Base-by-base conservation (phyloP, 2,113 vertebrate genomes). In the Otocyon megalotis region DNA sequence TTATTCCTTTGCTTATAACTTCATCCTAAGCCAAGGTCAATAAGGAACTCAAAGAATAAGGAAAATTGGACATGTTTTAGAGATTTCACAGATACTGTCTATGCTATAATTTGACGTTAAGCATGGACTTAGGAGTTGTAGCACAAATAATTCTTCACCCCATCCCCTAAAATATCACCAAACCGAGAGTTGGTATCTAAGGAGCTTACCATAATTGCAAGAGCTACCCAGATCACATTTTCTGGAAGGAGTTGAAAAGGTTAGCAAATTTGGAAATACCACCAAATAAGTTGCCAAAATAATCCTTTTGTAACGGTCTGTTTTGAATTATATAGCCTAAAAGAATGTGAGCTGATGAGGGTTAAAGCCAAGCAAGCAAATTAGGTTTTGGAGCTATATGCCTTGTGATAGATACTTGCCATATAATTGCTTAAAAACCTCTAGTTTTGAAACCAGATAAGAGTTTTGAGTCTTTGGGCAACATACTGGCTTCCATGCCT, bases 221-320 rank as follows among this genome's bases (percentile, higher is more conserved):
- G 87, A 95, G 54, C n/a, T 32, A 43, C 16, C 62, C 90, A 76
- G 74, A 86, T 90, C 60, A 50, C n/a, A 54, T 88, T 86, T 93
- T 93, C 79, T 94, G 81, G 91, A 92, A 95, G 60, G 79, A 93
- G 35, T 62, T 91, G 72, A 88, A 92, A 97, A 96, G 35, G 20
- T 69, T 88, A 91, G 26, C 13, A 85, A 93, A 94, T 89, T 85
- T 89, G 63, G 77, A 89, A 95, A 93, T 89, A 80, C 4, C 35
- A 96, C 37, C 62, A 97, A 84, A 81, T 86, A 95, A 80, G 53
- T 63, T 76, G 53, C 53, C 88, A 92, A 90, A 89, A 71, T 54
- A 92, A 88, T 93, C 17, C 35, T 48, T 92, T 83, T 89, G 71
- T 79, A 96, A 93, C 3, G n/a, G n/a, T 50, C 32, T 97, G 48